Evolutionary conservation across 2,888 invertebrate genomes (phyloP), one percentile per base, ranked within the genome.

Genomic region (Drosophila falleni): DNA sequence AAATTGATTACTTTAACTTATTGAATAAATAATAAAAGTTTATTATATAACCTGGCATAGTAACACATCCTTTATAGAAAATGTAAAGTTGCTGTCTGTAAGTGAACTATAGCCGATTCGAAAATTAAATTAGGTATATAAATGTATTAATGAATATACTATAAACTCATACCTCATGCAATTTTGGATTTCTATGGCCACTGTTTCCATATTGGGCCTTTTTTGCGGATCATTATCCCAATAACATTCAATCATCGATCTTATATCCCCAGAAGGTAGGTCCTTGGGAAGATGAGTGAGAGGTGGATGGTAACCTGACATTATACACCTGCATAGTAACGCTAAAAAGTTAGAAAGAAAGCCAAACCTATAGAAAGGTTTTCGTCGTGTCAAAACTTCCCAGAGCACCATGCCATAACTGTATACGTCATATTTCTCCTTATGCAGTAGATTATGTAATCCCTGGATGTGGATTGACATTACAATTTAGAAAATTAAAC

Each of bases 391-490:
- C 13, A 61, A 11, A 8, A 68, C 26, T 13, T 68, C 68, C 63
- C 51, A 64, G 0, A 63, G 16, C 5, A 68, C 29, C 5, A 39
- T 44, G 0, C 63, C 68, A 58, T 41, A 64, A n/a, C 68, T 53
- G 13, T 44, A 56, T 3, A 63, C 46, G 19, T 68, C 68, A 15
- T 26, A 58, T 16, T 64, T 46, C 9, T 50, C 46, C 2, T 15
- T 42, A 19, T 13, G 19, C 10, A n/a, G 1, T 6, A 4, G 0
- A 6, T n/a, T 31, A 13, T 13, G 13, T 15, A 35, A 8, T 19
- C 35, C 33, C 33, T 50, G 11, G 4, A 19, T 13, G 8, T 4
- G 4, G 11, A 19, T 13, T 13, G 2, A 6, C 13, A 23, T 44
- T 26, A 44, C 13, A 1, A 44, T 13, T 0, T n/a, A 3, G n/a